Base-by-base conservation (phyloP, 2,797 vertebrate species). In the Malacoctenus gilli region DNA sequence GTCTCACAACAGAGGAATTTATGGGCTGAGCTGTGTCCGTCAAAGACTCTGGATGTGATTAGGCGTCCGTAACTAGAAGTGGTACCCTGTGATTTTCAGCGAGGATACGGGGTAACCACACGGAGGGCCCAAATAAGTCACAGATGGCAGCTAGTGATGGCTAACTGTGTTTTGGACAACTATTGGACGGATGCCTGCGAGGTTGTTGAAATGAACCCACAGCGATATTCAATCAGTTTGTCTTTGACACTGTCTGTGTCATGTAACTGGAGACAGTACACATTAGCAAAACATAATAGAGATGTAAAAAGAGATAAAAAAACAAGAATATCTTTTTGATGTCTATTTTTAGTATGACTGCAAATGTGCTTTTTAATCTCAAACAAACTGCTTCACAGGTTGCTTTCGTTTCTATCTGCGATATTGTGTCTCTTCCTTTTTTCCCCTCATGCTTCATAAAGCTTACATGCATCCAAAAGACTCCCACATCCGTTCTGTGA, bases 401-500 rank as follows among this genome's bases (percentile, higher is more conserved):
- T n/a, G n/a, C n/a, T n/a, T n/a, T n/a, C n/a, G n/a, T n/a, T n/a
- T n/a, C n/a, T n/a, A n/a, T n/a, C n/a, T n/a, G n/a, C n/a, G n/a
- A n/a, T n/a, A n/a, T n/a, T n/a, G n/a, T n/a, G n/a, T n/a, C n/a
- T n/a, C n/a, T n/a, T n/a, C n/a, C n/a, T n/a, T n/a, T n/a, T n/a
- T n/a, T n/a, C n/a, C n/a, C n/a, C n/a, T n/a, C n/a, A n/a, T n/a
- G n/a, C n/a, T n/a, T n/a, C n/a, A n/a, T n/a, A n/a, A n/a, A n/a
- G n/a, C n/a, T n/a, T n/a, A n/a, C n/a, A n/a, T n/a, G n/a, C n/a
- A n/a, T n/a, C n/a, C n/a, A n/a, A n/a, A n/a, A n/a, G n/a, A n/a
- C n/a, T n/a, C n/a, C n/a, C 34, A 43, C 28, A 68, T 53, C 31
- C 68, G 41, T 16, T 60, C 46, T 21, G 46, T 69, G 50, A 75